These are phyloP conservation scores for Sylvicola fuscatus DNA, from an alignment of 2,888 invertebrate genomes.

Conservation along the genomic window DNA sequence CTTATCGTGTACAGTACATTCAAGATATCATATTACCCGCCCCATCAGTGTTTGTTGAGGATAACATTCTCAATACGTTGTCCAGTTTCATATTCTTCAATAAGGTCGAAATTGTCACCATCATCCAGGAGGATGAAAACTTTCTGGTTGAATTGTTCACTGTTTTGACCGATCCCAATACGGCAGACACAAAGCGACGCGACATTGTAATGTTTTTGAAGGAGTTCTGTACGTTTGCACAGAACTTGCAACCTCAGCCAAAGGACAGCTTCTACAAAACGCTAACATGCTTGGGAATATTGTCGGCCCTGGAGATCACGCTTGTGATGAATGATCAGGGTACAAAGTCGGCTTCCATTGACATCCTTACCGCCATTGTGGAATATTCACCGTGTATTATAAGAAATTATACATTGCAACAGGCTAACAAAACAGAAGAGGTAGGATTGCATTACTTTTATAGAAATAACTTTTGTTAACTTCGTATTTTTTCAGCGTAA, in stretches of 20 bases:
- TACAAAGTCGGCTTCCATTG: slow-evolving; percentile 93
- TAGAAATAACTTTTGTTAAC: slow-evolving; percentile 1
- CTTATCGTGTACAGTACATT: slow-evolving; percentile 98
- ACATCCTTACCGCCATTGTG: slow-evolving; percentile 93
- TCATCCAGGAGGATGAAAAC: slow-evolving; percentile 94
- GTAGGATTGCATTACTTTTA: slow-evolving; percentile 26
- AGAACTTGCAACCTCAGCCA: slow-evolving; percentile 91
- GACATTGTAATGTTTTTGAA: slow-evolving; percentile 95
- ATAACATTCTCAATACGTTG: slow-evolving; percentile 92
- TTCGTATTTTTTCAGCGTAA: slow-evolving; percentile 44
- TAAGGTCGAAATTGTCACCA: slow-evolving; percentile 96
- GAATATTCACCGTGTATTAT: slow-evolving; percentile 97
- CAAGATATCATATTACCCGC: slow-evolving; percentile 97
- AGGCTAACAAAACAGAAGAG: slow-evolving; percentile 74
- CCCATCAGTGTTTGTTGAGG: slow-evolving; percentile 98
- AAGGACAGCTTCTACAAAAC: slow-evolving; percentile 97
- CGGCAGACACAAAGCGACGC: slow-evolving; percentile 63
- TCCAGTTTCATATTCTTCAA: slow-evolving; percentile 99
- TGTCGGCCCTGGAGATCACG: slow-evolving; percentile 79
- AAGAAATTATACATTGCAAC: slow-evolving; percentile 88
- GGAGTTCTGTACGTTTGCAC: slow-evolving; percentile 98
- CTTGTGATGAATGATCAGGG: slow-evolving; percentile 78
- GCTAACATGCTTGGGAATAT: slow-evolving; percentile 66
- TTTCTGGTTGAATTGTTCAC: slow-evolving; percentile 90
- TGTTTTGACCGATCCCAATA: slow-evolving; percentile 74